A percentile compares a stretch with the other conserved stretches of the same genome.
These are phyloP conservation scores for Nyctereutes procyonoides DNA, from an alignment of 2,113 vertebrate species.

Conservation along the genomic window DNA sequence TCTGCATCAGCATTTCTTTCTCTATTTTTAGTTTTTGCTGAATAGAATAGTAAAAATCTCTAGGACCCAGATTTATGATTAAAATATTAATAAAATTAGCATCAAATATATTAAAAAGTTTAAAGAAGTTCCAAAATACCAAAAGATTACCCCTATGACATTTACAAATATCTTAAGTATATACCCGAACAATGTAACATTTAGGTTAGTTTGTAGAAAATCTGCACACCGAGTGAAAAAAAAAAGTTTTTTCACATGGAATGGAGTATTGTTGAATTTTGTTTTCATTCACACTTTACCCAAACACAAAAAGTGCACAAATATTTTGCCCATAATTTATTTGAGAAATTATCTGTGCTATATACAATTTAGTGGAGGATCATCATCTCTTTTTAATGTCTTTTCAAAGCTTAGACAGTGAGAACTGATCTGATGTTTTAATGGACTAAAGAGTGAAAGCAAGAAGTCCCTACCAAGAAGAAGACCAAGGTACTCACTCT, in stretches of 20 bases:
- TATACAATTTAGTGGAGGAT: background rate
- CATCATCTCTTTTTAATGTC: background rate
- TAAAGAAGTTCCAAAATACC: slow-evolving; percentile 1
- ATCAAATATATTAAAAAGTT: slow-evolving; percentile 4
- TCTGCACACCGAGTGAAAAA: background rate
- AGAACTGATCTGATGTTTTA: background rate
- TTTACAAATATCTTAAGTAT: slow-evolving; percentile 27
- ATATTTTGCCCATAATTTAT: background rate
- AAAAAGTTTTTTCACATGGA: background rate
- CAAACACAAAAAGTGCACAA: background rate
- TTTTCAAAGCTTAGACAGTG: background rate
- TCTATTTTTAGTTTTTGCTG: slow-evolving; percentile 21
- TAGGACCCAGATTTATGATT: background rate
- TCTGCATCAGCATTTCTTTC: background rate
- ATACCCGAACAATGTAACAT: background rate
- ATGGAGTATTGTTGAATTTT: background rate
- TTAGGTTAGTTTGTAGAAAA: background rate
- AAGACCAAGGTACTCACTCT: background rate
- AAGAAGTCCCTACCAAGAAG: background rate
- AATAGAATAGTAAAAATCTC: background rate
- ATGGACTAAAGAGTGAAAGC: background rate
- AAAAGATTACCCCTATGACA: background rate
- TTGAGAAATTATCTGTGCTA: slow-evolving; percentile 7
- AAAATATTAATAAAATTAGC: slow-evolving; percentile 27
- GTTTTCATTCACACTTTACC: background rate